These are phyloP conservation scores for Nomada goodeniana DNA, from an alignment of 2,888 invertebrate species.

Conservation along the genomic window DNA sequence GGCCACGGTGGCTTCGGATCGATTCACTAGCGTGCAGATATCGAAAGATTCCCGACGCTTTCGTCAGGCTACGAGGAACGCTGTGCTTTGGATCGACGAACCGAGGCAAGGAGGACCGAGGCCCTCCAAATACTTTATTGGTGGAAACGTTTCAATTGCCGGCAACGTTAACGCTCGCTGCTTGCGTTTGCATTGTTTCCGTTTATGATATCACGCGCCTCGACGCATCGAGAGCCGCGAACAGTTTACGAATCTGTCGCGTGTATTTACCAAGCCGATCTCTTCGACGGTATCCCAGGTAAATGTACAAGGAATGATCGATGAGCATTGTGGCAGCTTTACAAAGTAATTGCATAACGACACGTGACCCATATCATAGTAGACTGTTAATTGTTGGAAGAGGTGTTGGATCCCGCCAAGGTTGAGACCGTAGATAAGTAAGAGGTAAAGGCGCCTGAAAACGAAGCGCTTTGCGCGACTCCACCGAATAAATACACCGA, in stretches of 20 bases:
- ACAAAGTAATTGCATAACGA: conserved; percentile 33
- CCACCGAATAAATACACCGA: background rate
- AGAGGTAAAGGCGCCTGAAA: conserved; percentile 2
- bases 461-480: background rate
- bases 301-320: background rate
- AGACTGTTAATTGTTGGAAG: conserved; percentile 45
- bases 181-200: too few relatives aligned
- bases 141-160: too few relatives aligned
- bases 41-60: background rate
- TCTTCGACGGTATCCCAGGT: background rate
- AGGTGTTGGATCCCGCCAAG: conserved; percentile 35
- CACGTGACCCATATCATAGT: conserved; percentile 12
- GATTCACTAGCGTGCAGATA: background rate
- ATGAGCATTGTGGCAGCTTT: conserved; percentile 12
- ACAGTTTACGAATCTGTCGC: too few relatives aligned
- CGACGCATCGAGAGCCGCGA: too few relatives aligned
- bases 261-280: background rate
- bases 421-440: conserved; percentile 28
- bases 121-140: too few relatives aligned
- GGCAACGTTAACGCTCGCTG: too few relatives aligned
- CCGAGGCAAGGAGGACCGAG: too few relatives aligned
- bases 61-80: too few relatives aligned
- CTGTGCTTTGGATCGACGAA: too few relatives aligned
- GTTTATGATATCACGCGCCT: too few relatives aligned
- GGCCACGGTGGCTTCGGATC: conserved; percentile 3